Evolutionary conservation across 2,113 vertebrate genomes (phyloP), one percentile per base, ranked within the genome.

Genomic region (Hipposideros armiger): DNA sequence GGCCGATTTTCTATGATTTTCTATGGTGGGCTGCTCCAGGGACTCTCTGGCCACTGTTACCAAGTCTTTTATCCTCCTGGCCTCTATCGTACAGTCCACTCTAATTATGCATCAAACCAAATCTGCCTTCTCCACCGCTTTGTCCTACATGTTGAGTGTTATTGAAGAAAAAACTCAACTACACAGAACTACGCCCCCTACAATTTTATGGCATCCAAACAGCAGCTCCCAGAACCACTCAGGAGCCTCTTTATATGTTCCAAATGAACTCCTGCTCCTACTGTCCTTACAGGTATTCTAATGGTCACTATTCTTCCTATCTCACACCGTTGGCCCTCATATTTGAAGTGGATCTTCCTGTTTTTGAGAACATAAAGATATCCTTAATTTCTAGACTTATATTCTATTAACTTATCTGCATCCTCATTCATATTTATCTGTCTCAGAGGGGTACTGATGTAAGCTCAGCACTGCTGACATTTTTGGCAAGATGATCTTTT

Each of bases 331-430:
- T 60, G 10, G 8, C 20, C 11, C 40, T 74, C 15, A 40, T 10
- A 66, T 58, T 76, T 20, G 40, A 72, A 60, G 67, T 66, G 69
- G 40, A 77, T 5, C 26, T 15, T 30, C 52, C n/a, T 76, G 16
- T 73, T 90, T 66, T 82, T n/a, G 45, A 95, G 74, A 86, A 83
- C 30, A 94, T 45, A 73, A 67, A 64, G 26, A 40, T 24, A 80
- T 30, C 32, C 47, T 91, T 76, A 76, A n/a, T 88, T 84, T 91
- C 16, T 30, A 40, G 47, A 88, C 16, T 84, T 66, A 4, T 19
- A 90, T 0, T n/a, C 8, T 88, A 82, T 72, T 73, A 78, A 66
- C 19, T 4, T 82, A 73, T 28, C 67, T 54, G 11, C 15, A 76
- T 36, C 22, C 66, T 77, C n/a, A 70, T 36, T 40, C 9, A 50